phyloP scores from a whole-genome alignment of 2,797 vertebrate genomes.

The Glossophaga mutica region DNA sequence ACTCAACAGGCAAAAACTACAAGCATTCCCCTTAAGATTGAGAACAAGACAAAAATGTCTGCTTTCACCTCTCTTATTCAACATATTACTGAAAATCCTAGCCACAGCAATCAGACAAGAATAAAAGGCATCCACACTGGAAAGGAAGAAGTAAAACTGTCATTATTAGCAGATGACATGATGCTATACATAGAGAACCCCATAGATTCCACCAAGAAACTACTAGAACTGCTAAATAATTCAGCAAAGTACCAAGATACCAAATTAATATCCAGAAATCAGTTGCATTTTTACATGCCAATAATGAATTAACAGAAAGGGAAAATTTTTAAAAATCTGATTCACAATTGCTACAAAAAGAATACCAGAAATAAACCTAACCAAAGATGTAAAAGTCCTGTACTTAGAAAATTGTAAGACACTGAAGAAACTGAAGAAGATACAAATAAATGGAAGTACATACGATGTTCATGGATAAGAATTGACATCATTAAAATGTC shows the following conservation, averaged over 20 bases:
- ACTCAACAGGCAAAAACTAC: background rate
- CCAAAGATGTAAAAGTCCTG: background rate
- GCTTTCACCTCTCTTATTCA: background rate
- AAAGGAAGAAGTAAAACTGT: background rate
- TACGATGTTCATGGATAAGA: background rate
- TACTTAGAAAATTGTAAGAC: background rate
- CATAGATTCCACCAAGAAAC: background rate
- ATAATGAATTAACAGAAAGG: background rate
- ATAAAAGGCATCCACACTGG: background rate
- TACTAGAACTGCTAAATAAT: background rate
- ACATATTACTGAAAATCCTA: background rate
- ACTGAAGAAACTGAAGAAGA: too few species aligned
- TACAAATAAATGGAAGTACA: background rate
- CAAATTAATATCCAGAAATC: background rate
- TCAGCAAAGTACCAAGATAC: background rate
- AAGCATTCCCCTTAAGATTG: background rate
- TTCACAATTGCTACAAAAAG: background rate
- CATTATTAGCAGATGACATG: background rate
- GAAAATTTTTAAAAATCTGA: too few species aligned
- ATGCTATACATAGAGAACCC: background rate
- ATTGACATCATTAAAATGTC: background rate
- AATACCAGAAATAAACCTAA: background rate
- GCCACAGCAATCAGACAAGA: background rate
- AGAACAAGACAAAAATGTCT: background rate
- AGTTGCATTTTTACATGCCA: background rate